Evolutionary conservation across 2,888 invertebrate species (phyloP).

Genomic region (Erebia aethiops): DNA sequence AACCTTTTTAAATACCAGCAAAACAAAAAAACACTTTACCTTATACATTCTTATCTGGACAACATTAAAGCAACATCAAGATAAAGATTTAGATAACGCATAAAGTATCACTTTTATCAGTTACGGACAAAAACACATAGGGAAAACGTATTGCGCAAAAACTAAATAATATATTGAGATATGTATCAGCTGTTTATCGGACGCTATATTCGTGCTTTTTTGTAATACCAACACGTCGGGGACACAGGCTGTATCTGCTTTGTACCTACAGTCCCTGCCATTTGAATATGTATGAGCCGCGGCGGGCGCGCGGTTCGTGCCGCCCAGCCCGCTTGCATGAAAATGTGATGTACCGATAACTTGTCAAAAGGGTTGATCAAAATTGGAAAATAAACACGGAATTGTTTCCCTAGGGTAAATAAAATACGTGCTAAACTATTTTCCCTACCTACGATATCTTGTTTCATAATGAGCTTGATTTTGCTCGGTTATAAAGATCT

Average conservation of each 20-base stretch:
- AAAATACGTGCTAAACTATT: background rate
- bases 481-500: too few species aligned
- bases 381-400: conserved; percentile 69
- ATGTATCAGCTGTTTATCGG: conserved; percentile 37
- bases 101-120: conserved; percentile 10
- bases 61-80: background rate
- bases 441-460: background rate
- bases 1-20: background rate
- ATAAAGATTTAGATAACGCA: background rate
- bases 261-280: conserved; percentile 64
- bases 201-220: conserved; percentile 56
- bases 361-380: conserved; percentile 80
- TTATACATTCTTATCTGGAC: too few species aligned
- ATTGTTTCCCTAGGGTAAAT: conserved; percentile 40
- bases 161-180: conserved; percentile 27
- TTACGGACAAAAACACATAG: background rate
- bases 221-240: conserved; percentile 75
- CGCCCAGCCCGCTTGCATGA: conserved; percentile 60
- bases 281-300: conserved; percentile 80
- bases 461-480: too few species aligned
- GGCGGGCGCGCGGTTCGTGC: conserved; percentile 55
- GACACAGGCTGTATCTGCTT: conserved; percentile 72
- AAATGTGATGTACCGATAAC: conserved; percentile 81
- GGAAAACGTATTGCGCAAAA: conserved; percentile 6
- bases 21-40: too few species aligned